These are phyloP conservation scores for Coremacera marginata DNA, from an alignment of 2,888 invertebrate genomes.

Conservation along the genomic window DNA sequence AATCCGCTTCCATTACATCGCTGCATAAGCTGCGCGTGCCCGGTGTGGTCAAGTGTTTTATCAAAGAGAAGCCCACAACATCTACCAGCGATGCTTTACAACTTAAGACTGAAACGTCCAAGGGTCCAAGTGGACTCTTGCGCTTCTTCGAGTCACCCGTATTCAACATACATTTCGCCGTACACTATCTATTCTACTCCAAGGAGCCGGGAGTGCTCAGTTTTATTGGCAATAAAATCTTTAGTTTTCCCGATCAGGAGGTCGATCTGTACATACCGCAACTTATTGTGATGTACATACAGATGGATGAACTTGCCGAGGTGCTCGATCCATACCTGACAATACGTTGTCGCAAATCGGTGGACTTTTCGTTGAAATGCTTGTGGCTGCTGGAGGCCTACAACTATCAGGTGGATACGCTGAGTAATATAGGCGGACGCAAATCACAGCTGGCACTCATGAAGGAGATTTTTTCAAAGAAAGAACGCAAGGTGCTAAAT, in stretches of 20 bases:
- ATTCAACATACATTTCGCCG: conserved; percentile 98
- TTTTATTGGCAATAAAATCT: conserved; percentile 97
- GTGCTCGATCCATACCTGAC: conserved; percentile 87
- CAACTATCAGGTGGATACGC: conserved; percentile 66
- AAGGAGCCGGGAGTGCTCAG: conserved; percentile 98
- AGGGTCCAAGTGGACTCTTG: conserved; percentile 67
- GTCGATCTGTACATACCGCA: conserved; percentile 99
- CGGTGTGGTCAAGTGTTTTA: conserved; percentile 68
- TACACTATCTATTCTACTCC: conserved; percentile 97
- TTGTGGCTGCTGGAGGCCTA: conserved; percentile 98
- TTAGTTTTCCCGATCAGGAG: conserved; percentile 91
- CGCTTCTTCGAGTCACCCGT: conserved; percentile 96
- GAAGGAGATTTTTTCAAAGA: conserved; percentile 68
- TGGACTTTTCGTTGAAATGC: conserved; percentile 95
- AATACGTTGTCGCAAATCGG: conserved; percentile 90
- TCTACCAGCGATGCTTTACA: conserved; percentile 44
- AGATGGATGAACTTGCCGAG: conserved; percentile 97
- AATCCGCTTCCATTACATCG: conserved; percentile 65
- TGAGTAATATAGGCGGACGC: conserved; percentile 57
- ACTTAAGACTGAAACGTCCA: conserved; percentile 60
- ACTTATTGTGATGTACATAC: conserved; percentile 97
- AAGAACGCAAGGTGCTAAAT: conserved; percentile 61
- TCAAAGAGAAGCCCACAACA: conserved; percentile 58
- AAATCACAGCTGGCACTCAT: conserved; percentile 67
- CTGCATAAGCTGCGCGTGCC: conserved; percentile 66